Percentiles rank a stretch among this genome's conserved stretches.
Conservation (phyloP, 92 coral and sea anemone species). For the Palythoa grandiflora region DNA sequence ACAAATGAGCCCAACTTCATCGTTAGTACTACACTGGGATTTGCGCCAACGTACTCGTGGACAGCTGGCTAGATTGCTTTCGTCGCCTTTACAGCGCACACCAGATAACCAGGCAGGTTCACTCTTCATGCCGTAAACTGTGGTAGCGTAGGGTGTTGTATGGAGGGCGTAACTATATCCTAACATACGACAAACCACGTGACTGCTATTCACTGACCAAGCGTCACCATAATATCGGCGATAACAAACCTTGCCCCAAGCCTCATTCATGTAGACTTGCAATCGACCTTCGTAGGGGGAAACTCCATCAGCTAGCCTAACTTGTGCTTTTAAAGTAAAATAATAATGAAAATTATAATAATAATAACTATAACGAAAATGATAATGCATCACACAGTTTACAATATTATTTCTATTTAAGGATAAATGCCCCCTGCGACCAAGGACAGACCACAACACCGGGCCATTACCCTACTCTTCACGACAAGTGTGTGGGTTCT, state of each 20-base stretch:
- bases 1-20: not conserved
- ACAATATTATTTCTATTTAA: too few species aligned
- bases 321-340: not conserved
- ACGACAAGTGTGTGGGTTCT: too few species aligned
- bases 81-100: not conserved
- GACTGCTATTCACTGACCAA: not conserved
- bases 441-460: too few species aligned
- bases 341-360: too few species aligned
- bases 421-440: too few species aligned
- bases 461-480: too few species aligned
- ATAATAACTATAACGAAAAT: too few species aligned
- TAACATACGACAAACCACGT: slow-evolving; percentile 26
- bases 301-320: not conserved
- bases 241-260: slow-evolving; percentile 11
- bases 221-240: not conserved
- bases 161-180: slow-evolving; percentile 12
- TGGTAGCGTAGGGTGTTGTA: not conserved
- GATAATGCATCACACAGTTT: too few species aligned
- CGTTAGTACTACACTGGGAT: not conserved
- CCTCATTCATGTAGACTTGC: not conserved
- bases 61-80: not conserved
- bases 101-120: not conserved
- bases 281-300: slow-evolving; percentile 3
- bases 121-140: not conserved
- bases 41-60: not conserved